Conservation (phyloP, 2,113 vertebrate species). For the Theristicus caerulescens region DNA sequence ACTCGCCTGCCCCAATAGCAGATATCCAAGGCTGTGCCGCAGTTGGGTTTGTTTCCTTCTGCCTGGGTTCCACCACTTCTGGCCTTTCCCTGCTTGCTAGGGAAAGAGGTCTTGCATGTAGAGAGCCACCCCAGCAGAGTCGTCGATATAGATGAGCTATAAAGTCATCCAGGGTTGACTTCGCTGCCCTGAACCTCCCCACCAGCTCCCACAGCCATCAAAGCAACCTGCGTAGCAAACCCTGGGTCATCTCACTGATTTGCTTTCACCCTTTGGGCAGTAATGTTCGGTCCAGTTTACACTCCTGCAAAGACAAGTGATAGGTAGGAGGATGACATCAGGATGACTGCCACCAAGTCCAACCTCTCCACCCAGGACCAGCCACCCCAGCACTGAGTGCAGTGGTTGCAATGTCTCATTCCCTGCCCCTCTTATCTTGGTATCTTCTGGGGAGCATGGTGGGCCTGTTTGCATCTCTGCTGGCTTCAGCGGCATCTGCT, state of each 20-base stretch:
- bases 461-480: not conserved
- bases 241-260: not conserved
- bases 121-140: not conserved
- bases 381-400: accelerated
- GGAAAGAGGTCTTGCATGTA: not conserved
- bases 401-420: not conserved
- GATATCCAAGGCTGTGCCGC: not conserved
- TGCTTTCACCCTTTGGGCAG: not conserved
- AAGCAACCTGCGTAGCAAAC: not conserved
- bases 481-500: not conserved
- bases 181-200: not conserved
- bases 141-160: not conserved
- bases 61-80: not conserved
- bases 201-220: not conserved
- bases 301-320: not conserved
- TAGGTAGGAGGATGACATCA: not conserved
- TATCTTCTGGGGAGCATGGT: not conserved
- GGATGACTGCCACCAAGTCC: not conserved
- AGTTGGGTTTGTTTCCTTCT: not conserved
- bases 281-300: not conserved
- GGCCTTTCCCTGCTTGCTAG: not conserved
- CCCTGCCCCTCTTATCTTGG: not conserved
- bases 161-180: not conserved
- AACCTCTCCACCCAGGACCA: not conserved
- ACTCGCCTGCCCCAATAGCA: accelerated